Evolutionary conservation across 1,140 invertebrate species (phyloP).

Genomic region (Olivierus martensii): DNA sequence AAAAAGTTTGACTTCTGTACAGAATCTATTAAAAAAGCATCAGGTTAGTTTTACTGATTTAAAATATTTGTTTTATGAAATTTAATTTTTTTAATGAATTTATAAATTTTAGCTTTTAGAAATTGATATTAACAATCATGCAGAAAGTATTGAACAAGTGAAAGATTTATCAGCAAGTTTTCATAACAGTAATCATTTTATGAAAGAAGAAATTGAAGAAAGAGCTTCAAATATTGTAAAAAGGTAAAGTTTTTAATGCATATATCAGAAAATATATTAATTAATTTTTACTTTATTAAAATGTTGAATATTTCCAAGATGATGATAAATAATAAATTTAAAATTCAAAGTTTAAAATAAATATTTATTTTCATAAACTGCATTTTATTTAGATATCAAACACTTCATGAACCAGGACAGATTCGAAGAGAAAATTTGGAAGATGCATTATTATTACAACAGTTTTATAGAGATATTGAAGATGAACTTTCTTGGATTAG

Average conservation of each 20-base stretch:
- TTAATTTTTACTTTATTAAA: too few relatives aligned
- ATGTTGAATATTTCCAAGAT: too few relatives aligned
- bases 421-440: slow-evolving; percentile 77
- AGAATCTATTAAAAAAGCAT: slow-evolving; percentile 55
- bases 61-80: too few relatives aligned
- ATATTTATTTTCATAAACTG: background rate
- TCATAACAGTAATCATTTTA: slow-evolving; percentile 60
- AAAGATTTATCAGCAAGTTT: slow-evolving; percentile 59
- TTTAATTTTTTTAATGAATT: too few relatives aligned
- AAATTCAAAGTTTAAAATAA: background rate
- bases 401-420: slow-evolving; percentile 74
- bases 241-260: too few relatives aligned
- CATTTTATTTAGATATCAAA: slow-evolving; percentile 48
- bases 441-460: slow-evolving; percentile 67
- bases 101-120: slow-evolving; percentile 46
- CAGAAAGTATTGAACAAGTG: slow-evolving; percentile 58
- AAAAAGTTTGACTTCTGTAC: slow-evolving; percentile 61
- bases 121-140: slow-evolving; percentile 60
- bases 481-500: slow-evolving; percentile 70
- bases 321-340: too few relatives aligned
- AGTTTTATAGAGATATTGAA: slow-evolving; percentile 69
- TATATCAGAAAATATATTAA: too few relatives aligned
- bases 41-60: too few relatives aligned
- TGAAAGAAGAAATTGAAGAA: slow-evolving; percentile 65
- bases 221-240: slow-evolving; percentile 51